A percentile compares a stretch with the other conserved stretches of the same genome.
Evolutionary conservation across 2,797 vertebrate species (phyloP).

Genomic region (Gambelia wislizenii): DNA sequence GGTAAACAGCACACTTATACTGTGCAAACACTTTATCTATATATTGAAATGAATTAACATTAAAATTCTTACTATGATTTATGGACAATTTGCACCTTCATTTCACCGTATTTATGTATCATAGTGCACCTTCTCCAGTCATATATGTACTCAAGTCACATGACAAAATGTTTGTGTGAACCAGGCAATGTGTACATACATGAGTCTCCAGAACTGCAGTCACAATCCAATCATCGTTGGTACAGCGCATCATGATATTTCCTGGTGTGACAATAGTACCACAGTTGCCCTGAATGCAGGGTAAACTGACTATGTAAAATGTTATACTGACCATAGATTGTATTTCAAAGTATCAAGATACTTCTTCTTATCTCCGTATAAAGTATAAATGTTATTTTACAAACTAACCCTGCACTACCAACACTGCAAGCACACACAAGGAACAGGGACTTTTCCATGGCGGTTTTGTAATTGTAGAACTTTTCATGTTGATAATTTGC

Average conservation of each 20-base stretch:
- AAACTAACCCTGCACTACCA: not conserved
- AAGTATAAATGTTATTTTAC: not conserved
- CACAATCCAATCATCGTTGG: not conserved
- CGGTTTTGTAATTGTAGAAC: not conserved
- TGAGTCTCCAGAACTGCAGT: not conserved
- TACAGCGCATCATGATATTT: not conserved
- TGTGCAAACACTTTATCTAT: not conserved
- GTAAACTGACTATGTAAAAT: not conserved
- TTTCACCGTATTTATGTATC: not conserved
- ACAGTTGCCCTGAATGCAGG: not conserved
- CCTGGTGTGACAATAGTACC: not conserved
- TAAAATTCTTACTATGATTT: not conserved
- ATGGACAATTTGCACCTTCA: too few relatives aligned
- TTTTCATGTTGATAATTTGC: not conserved
- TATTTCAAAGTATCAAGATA: not conserved
- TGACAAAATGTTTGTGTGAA: not conserved
- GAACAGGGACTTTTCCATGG: not conserved
- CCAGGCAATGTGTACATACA: not conserved
- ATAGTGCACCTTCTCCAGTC: not conserved
- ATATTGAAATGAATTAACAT: not conserved
- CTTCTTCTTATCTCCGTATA: too few relatives aligned
- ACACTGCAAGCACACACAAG: too few relatives aligned
- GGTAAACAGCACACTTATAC: not conserved
- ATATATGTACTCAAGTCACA: not conserved
- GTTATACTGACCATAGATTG: not conserved